A percentile compares a stretch with the other conserved stretches of the same genome.
Conservation (phyloP, 2,888 invertebrate species). For the Prosopocoilus inquinatus region DNA sequence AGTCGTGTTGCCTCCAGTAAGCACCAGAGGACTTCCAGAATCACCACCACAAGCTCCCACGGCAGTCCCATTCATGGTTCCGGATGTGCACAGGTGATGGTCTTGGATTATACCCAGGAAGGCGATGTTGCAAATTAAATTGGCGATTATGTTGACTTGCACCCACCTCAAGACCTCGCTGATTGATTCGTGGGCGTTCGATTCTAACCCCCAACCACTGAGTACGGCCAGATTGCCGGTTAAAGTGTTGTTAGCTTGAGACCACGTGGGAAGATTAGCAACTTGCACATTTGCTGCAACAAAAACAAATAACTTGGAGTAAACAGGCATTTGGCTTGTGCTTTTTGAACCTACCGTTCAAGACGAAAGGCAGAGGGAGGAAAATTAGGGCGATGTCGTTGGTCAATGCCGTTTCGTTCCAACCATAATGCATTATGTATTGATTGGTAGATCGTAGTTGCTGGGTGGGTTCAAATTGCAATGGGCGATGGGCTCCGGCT, state of each 20-base stretch:
- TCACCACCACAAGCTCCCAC: slow-evolving; percentile 16
- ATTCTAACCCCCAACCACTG: slow-evolving; percentile 19
- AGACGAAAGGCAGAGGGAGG: slow-evolving; percentile 1
- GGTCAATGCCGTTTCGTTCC: slow-evolving; percentile 31
- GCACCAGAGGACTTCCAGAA: slow-evolving; percentile 15
- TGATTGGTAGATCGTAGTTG: slow-evolving; percentile 20
- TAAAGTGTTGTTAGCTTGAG: slow-evolving; percentile 7
- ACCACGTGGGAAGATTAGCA: slow-evolving; percentile 4
- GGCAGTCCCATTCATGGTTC: not conserved
- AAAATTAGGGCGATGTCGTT: slow-evolving; percentile 48
- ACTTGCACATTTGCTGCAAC: slow-evolving; percentile 9
- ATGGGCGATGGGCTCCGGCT: slow-evolving; percentile 37
- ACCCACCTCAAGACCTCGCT: slow-evolving; percentile 11
- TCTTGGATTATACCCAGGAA: slow-evolving; percentile 8
- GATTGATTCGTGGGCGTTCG: not conserved
- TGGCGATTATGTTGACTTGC: slow-evolving; percentile 7
- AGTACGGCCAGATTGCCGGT: slow-evolving; percentile 5
- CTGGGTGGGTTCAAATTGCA: slow-evolving; percentile 39
- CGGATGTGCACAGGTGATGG: slow-evolving; percentile 13
- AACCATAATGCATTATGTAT: slow-evolving; percentile 24
- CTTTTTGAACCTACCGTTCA: slow-evolving; percentile 9
- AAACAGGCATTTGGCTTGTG: not conserved
- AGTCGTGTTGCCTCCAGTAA: not conserved
- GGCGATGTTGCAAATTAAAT: slow-evolving; percentile 12
- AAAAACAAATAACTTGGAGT: not conserved